phyloP scores from a whole-genome alignment of 2,797 vertebrate species.

The Antennarius maculatus region DNA sequence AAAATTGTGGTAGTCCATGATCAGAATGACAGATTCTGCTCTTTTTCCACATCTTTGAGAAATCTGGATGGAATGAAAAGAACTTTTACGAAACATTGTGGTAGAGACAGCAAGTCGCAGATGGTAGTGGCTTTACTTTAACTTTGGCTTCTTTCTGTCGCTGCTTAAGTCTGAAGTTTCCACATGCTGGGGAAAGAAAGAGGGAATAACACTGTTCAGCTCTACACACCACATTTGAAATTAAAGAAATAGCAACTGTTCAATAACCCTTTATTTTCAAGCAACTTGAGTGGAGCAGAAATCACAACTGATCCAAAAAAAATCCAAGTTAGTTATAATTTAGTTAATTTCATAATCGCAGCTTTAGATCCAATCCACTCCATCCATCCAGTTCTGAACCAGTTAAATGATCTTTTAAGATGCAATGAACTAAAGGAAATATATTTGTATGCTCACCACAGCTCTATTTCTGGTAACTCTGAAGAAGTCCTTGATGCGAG shows the following conservation, averaged over 20 bases:
- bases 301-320: too few species aligned
- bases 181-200: conserved; percentile 45
- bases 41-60: conserved; percentile 3
- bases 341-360: not conserved
- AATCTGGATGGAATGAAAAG: not conserved
- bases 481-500: conserved; percentile 76
- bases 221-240: not conserved
- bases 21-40: not conserved
- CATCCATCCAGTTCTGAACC: not conserved
- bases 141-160: conserved; percentile 65
- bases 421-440: not conserved
- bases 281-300: too few species aligned
- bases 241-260: too few species aligned
- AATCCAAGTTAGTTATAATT: too few species aligned
- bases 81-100: not conserved
- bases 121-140: conserved; percentile 46
- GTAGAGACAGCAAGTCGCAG: not conserved
- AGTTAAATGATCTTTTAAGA: not conserved
- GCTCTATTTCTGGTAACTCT: conserved; percentile 77
- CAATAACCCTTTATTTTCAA: too few species aligned
- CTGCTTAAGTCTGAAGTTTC: conserved; percentile 32
- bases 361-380: not conserved
- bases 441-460: conserved; percentile 42
- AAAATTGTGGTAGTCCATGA: not conserved
- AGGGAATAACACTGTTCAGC: conserved; percentile 18